Evolutionary conservation across 2,888 invertebrate species (phyloP).

Genomic region (Plemyria rubiginata): DNA sequence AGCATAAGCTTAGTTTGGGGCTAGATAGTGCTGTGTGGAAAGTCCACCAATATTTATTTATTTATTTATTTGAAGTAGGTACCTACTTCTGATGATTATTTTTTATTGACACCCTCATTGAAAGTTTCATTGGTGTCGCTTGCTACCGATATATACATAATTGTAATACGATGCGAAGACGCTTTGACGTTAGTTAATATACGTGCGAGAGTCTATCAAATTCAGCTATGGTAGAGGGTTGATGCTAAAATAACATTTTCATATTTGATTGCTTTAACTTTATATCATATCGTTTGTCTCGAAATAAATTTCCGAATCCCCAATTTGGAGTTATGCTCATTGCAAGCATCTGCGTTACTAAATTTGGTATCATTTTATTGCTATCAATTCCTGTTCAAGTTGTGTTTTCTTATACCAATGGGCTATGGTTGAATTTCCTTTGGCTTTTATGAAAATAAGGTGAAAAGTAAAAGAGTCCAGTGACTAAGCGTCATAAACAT

Average conservation of each 20-base stretch:
- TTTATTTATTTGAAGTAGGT: too few relatives aligned
- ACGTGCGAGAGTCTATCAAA: neutral
- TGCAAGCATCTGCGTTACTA: conserved; percentile 27
- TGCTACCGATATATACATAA: too few relatives aligned
- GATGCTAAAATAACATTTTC: neutral
- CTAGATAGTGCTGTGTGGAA: too few relatives aligned
- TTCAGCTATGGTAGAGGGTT: neutral
- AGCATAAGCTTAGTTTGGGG: too few relatives aligned
- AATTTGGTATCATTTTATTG: conserved; percentile 28
- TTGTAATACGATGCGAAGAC: too few relatives aligned
- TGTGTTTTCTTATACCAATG: conserved; percentile 22
- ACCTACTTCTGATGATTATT: too few relatives aligned
- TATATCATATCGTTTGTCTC: conserved; percentile 10
- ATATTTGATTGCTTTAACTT: neutral
- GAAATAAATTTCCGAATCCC: conserved; percentile 12
- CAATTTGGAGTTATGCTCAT: conserved; percentile 22
- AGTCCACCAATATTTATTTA: too few relatives aligned
- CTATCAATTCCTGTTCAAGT: conserved; percentile 7
- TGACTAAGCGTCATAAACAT: conserved; percentile 74
- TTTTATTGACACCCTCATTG: too few relatives aligned
- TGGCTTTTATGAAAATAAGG: conserved; percentile 30
- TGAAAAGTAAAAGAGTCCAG: conserved; percentile 45
- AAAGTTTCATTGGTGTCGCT: too few relatives aligned
- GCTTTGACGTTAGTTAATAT: too few relatives aligned
- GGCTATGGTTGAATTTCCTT: conserved; percentile 26